Base-by-base conservation (phyloP, 2,113 vertebrate genomes). In the Origma solitaria region DNA sequence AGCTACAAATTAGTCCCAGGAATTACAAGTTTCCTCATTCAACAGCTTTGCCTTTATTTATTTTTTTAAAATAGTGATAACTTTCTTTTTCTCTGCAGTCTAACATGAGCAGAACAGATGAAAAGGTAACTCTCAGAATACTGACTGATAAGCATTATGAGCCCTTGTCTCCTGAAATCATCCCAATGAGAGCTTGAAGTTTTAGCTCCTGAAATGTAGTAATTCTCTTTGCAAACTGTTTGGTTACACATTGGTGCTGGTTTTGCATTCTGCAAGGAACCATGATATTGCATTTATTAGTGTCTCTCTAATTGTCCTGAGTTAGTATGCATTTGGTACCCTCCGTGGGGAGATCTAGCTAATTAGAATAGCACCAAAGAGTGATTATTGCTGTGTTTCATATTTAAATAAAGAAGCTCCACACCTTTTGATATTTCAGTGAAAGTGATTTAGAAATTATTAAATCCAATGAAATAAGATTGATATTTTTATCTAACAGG, bases 331-430 rank as follows among this genome's bases (percentile, higher is more conserved):
- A 76, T 92, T 94, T 92, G 65, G 82, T 78, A 84, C 82, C 30
- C 86, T 92, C 77, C 5, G 9, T 49, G 83, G 92, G 72, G 89
- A 95, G 44, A 95, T 79, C 65, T 49, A 79, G 65, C 57, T 94
- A 95, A 96, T 96, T 95, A 91, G 30, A 92, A 89, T 91, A 94
- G 80, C 80, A 92, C 72, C 56, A 69, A 92, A 93, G 72, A 94
- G 49, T 94, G 77, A 89, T 95, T 91, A 94, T 94, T 94, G 60
- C 44, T 86, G 12, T 94, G 83, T 92, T 97, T 95, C 89, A 91
- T 95, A 71, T 89, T 91, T 89, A 92, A 94, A 95, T 22, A 92
- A 87, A 88, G 68, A 64, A 92, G 47, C 33, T 90, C 76, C 90
- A 82, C 24, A 64, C 38, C 64, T 81, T 84, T 91, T 89, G 72